Conservation (phyloP, 1,140 invertebrate species). For the Listronotus oregonensis region DNA sequence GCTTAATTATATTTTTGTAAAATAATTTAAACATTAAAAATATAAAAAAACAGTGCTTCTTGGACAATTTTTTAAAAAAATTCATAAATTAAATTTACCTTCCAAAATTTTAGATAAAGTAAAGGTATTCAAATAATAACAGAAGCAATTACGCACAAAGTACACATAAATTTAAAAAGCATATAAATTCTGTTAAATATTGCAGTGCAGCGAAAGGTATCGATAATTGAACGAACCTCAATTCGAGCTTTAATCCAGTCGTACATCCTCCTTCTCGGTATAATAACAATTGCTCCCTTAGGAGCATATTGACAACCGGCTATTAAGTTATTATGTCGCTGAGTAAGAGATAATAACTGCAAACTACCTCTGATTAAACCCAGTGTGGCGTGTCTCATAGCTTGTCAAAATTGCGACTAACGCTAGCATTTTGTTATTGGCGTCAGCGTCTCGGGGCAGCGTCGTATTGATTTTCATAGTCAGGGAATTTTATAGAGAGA, state of each 20-base stretch:
- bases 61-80: too few species aligned
- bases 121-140: too few species aligned
- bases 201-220: background rate
- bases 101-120: too few species aligned
- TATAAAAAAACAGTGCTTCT: too few species aligned
- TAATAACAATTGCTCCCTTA: background rate
- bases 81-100: too few species aligned
- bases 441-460: background rate
- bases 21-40: too few species aligned
- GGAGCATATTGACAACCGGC: slow-evolving; percentile 10
- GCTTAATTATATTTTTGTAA: too few species aligned
- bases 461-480: slow-evolving; percentile 22
- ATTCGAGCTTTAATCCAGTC: slow-evolving; percentile 21
- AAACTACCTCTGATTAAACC: slow-evolving; percentile 19
- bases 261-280: slow-evolving; percentile 19
- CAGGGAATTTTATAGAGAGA: background rate
- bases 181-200: background rate
- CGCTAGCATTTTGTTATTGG: background rate
- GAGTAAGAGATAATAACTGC: slow-evolving; percentile 9
- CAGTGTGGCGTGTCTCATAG: slow-evolving; percentile 18
- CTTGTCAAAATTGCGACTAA: slow-evolving; percentile 18
- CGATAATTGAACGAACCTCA: slow-evolving; percentile 20
- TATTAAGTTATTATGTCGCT: background rate
- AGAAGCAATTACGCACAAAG: too few species aligned
- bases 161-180: too few species aligned